Conservation (phyloP, 2,888 invertebrate genomes). For the Mechanitis messenoides region DNA sequence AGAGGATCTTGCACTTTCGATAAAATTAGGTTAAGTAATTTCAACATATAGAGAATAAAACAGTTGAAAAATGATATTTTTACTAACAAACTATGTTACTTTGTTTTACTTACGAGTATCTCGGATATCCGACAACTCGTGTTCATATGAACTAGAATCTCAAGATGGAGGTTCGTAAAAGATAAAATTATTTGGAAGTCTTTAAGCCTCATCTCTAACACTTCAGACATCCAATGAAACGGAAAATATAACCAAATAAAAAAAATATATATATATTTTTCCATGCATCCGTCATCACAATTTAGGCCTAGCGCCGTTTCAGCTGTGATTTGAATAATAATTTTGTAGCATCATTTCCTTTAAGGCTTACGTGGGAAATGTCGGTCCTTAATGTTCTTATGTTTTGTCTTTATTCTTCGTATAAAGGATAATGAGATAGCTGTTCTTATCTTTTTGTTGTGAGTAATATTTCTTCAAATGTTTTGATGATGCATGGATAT, state of each 20-base stretch:
- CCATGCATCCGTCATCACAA: conserved; percentile 67
- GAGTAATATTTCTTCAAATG: conserved; percentile 5
- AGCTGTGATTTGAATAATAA: conserved; percentile 75
- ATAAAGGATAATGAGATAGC: conserved; percentile 32
- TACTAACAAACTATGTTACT: too few relatives aligned
- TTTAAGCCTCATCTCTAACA: not conserved
- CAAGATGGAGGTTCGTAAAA: not conserved
- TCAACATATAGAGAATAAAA: too few relatives aligned
- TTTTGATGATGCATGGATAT: not conserved
- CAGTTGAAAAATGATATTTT: too few relatives aligned
- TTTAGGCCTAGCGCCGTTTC: conserved; percentile 67
- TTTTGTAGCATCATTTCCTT: conserved; percentile 71
- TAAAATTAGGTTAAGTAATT: not conserved
- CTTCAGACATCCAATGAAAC: conserved; percentile 5
- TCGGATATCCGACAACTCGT: too few relatives aligned
- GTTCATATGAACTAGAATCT: not conserved
- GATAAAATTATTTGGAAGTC: not conserved
- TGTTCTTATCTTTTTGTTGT: not conserved
- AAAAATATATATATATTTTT: conserved; percentile 40
- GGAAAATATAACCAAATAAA: conserved; percentile 22
- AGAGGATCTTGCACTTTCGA: not conserved
- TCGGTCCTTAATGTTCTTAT: conserved; percentile 61
- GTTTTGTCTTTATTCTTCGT: conserved; percentile 18
- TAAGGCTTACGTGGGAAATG: conserved; percentile 70
- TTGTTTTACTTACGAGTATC: too few relatives aligned